Percentiles rank a stretch among this genome's conserved stretches.
These are phyloP conservation scores for Latrodectus geometricus DNA, from an alignment of 1,140 invertebrate genomes.

Conservation along the genomic window DNA sequence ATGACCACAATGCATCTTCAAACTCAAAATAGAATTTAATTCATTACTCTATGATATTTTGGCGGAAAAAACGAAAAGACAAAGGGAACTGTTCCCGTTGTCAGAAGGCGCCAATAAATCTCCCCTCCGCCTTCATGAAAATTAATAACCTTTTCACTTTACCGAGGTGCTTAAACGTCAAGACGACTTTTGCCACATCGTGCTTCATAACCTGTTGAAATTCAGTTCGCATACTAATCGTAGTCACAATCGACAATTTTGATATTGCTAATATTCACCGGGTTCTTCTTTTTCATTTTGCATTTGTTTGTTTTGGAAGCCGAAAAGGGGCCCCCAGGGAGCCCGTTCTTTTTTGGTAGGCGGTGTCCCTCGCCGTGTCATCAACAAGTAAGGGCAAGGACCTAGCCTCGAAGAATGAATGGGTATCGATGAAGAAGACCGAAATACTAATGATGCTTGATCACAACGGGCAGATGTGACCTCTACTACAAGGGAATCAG, in stretches of 20 bases:
- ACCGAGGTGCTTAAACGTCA: background rate
- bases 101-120: too few species aligned
- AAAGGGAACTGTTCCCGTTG: too few species aligned
- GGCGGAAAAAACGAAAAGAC: too few species aligned
- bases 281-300: background rate
- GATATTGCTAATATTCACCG: background rate
- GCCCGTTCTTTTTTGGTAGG: slow-evolving; percentile 7
- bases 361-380: slow-evolving; percentile 52
- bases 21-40: too few species aligned
- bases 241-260: slow-evolving; percentile 3
- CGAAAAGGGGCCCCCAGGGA: background rate
- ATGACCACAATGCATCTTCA: too few species aligned
- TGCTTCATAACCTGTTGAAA: background rate
- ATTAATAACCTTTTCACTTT: background rate
- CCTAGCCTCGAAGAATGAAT: slow-evolving; percentile 48
- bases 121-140: background rate
- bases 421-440: slow-evolving; percentile 52
- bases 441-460: slow-evolving; percentile 54
- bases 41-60: too few species aligned
- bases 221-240: slow-evolving; percentile 17
- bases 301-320: background rate
- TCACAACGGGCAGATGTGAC: slow-evolving; percentile 53
- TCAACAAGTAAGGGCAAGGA: slow-evolving; percentile 47
- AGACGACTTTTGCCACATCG: background rate
- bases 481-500: slow-evolving; percentile 20